phyloP scores from a whole-genome alignment of 23 tunicate species.

The Halocynthia aurantium region DNA sequence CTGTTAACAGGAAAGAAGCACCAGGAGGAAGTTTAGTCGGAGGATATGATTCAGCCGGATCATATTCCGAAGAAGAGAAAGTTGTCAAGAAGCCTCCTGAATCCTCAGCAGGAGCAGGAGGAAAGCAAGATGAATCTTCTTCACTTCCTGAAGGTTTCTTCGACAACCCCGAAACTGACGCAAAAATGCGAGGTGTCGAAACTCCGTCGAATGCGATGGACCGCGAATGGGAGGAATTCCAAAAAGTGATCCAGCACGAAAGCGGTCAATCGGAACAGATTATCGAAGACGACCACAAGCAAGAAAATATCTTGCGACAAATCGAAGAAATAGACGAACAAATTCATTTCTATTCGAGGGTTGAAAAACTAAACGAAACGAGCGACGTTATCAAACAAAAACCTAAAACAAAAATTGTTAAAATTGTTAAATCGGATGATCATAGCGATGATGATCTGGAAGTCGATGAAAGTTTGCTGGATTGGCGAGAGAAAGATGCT shows the following conservation, averaged over 20 bases:
- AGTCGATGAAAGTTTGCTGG: slow-evolving; percentile 34
- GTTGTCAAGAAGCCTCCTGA: not conserved
- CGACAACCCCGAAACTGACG: slow-evolving; percentile 82
- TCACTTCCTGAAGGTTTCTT: slow-evolving; percentile 90
- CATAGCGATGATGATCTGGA: slow-evolving; percentile 31
- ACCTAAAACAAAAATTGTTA: not conserved
- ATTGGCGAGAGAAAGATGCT: slow-evolving; percentile 89
- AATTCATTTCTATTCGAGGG: slow-evolving; percentile 38
- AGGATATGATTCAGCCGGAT: slow-evolving; percentile 5
- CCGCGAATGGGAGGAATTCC: slow-evolving; percentile 92
- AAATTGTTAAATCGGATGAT: slow-evolving; percentile 2
- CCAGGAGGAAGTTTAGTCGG: slow-evolving; percentile 17
- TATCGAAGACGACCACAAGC: slow-evolving; percentile 85
- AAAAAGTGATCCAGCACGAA: slow-evolving; percentile 62
- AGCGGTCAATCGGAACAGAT: slow-evolving; percentile 83
- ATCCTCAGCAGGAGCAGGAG: slow-evolving; percentile 20
- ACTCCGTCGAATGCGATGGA: slow-evolving; percentile 94
- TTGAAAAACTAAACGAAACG: slow-evolving; percentile 54
- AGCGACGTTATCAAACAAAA: slow-evolving; percentile 30
- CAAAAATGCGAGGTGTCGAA: slow-evolving; percentile 95
- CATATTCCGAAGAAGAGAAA: slow-evolving; percentile 11
- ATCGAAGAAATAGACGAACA: slow-evolving; percentile 75
- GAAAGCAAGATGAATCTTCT: not conserved
- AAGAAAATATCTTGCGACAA: slow-evolving; percentile 73
- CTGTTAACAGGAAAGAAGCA: not conserved